Evolutionary conservation across 2,888 invertebrate species (phyloP).

Genomic region (Heteromurus nitidus): DNA sequence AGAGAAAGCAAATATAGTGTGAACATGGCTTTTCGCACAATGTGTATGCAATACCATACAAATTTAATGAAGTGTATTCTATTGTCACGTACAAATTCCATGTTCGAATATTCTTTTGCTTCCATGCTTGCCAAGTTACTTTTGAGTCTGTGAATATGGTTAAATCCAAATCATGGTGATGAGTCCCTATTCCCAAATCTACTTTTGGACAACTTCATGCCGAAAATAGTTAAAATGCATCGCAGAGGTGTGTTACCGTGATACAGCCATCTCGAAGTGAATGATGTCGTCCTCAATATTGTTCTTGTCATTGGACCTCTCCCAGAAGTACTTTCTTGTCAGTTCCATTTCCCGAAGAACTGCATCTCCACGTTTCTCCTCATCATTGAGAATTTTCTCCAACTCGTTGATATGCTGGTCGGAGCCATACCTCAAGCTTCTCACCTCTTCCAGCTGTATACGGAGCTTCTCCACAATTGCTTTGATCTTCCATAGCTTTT

Average conservation of each 20-base stretch:
- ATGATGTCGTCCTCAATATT: conserved; percentile 22
- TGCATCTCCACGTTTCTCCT: conserved; percentile 1
- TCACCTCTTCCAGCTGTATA: not conserved
- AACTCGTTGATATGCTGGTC: conserved; percentile 35
- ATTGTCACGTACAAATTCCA: conserved; percentile 59
- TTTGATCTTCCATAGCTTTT: not conserved
- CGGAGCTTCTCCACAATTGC: conserved; percentile 8
- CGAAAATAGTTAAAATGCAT: no score
- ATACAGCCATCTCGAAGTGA: conserved; percentile 35
- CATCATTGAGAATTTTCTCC: conserved; percentile 40
- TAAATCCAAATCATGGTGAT: no score
- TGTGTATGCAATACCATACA: not conserved
- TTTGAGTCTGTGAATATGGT: conserved; percentile 35
- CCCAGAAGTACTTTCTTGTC: conserved; percentile 48
- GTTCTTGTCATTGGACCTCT: conserved; percentile 54
- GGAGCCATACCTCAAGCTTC: not conserved
- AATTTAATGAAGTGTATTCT: no score
- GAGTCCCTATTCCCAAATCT: no score
- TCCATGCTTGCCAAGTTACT: conserved; percentile 27
- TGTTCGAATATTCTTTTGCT: conserved; percentile 40
- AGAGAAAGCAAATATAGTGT: not conserved
- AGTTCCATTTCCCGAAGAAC: conserved; percentile 43
- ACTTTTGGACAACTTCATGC: no score
- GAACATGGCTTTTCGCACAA: no score
- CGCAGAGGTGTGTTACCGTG: no score